Evolutionary conservation across 2,113 vertebrate species (phyloP).

Genomic region (Hemicordylus capensis): DNA sequence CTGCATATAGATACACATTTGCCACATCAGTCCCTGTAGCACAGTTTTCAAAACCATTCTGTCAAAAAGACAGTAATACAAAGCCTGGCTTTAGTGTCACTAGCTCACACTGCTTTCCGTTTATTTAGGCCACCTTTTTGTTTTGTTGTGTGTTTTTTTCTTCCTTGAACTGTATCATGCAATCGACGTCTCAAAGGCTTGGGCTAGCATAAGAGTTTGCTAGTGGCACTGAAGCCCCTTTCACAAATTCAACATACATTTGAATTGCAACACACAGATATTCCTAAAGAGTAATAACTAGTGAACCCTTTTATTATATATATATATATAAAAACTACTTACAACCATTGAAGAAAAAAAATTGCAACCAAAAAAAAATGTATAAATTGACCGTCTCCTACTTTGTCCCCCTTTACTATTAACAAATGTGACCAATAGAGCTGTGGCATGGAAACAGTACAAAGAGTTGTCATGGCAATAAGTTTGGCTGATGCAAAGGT

Average conservation of each 20-base stretch:
- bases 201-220: conserved; percentile 66
- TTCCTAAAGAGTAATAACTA: conserved; percentile 87
- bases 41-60: conserved; percentile 87
- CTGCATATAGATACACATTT: conserved; percentile 85
- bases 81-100: conserved; percentile 91
- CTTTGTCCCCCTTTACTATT: conserved; percentile 83
- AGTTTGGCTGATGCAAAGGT: conserved; percentile 86
- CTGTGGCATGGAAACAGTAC: conserved; percentile 85
- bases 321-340: conserved; percentile 81
- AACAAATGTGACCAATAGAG: conserved; percentile 83
- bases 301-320: conserved; percentile 85
- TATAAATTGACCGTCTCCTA: conserved; percentile 88
- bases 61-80: conserved; percentile 89
- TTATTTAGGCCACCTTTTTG: conserved; percentile 71
- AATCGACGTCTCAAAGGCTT: conserved; percentile 71
- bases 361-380: conserved; percentile 69
- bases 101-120: conserved; percentile 80
- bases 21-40: conserved; percentile 87
- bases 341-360: conserved; percentile 80
- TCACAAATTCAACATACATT: conserved; percentile 88
- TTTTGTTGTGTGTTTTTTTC: not conserved
- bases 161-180: conserved; percentile 70
- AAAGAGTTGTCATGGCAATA: conserved; percentile 87
- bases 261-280: conserved; percentile 88
- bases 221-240: conserved; percentile 84